Percentiles rank a stretch among this genome's conserved stretches.
Evolutionary conservation across 2,797 vertebrate genomes (phyloP).

Genomic region (Amblyraja radiata): DNA sequence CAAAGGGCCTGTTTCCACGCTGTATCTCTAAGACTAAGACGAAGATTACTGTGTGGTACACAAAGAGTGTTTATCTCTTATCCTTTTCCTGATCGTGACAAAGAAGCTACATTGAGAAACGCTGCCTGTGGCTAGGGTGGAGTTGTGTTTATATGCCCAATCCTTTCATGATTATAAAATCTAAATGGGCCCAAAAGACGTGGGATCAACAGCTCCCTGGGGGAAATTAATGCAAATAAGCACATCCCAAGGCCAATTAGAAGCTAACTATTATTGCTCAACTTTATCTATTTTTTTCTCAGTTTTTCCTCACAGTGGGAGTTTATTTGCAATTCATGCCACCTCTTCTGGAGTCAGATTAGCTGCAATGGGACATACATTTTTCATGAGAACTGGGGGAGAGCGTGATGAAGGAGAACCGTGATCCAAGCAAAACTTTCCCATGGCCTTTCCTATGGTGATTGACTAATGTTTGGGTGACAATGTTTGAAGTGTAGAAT

Average conservation of each 20-base stretch:
- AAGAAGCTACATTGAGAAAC: background rate
- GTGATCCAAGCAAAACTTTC: background rate
- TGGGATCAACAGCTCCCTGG: background rate
- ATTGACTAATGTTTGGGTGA: background rate
- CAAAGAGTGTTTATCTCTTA: background rate
- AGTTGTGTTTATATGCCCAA: constrained; percentile 9
- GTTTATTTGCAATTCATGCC: background rate
- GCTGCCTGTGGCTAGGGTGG: background rate
- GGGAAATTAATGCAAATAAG: background rate
- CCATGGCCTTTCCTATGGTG: background rate
- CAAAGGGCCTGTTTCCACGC: no score
- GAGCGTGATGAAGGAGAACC: background rate
- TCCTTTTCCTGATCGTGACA: background rate
- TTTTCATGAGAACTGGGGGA: background rate
- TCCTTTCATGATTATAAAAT: background rate
- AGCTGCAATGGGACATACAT: background rate
- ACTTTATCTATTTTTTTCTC: background rate
- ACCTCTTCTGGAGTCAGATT: background rate
- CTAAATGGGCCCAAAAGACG: background rate
- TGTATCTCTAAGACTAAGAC: no score
- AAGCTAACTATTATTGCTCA: background rate
- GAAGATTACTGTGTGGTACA: no score
- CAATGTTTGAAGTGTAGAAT: background rate
- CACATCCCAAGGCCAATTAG: background rate
- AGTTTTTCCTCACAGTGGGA: background rate